phyloP scores from a whole-genome alignment of 2,113 vertebrate genomes.

The Mellivora capensis region DNA sequence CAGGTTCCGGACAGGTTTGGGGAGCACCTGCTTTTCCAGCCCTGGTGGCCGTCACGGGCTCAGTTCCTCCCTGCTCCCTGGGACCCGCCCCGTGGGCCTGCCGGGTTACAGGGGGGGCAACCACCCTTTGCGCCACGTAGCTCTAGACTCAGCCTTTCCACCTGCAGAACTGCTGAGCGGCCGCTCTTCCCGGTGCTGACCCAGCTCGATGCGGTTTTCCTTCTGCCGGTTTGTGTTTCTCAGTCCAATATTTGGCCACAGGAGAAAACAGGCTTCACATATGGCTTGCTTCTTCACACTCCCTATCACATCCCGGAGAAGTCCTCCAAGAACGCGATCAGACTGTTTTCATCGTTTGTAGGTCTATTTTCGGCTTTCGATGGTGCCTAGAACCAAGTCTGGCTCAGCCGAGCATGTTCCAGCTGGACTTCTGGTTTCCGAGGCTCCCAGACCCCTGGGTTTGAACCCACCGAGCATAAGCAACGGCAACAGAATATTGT shows the following conservation, averaged over 20 bases:
- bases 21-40: background rate
- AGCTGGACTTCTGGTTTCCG: background rate
- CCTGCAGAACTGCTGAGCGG: background rate
- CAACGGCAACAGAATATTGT: background rate
- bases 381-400: background rate
- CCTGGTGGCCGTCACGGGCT: background rate
- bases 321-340: background rate
- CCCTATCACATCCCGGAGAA: background rate
- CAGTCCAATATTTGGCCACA: background rate
- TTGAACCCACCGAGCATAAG: background rate
- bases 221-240: background rate
- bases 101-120: background rate
- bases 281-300: background rate
- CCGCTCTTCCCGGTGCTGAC: no score
- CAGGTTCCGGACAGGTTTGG: background rate
- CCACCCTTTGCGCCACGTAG: background rate
- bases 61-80: background rate
- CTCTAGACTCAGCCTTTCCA: background rate
- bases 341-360: background rate
- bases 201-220: background rate
- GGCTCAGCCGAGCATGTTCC: background rate
- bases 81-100: background rate
- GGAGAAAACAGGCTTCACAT: background rate
- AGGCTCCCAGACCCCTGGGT: background rate
- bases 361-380: background rate